These are phyloP conservation scores for Ammodytes dubius DNA, from an alignment of 2,113 vertebrate genomes.

Conservation along the genomic window DNA sequence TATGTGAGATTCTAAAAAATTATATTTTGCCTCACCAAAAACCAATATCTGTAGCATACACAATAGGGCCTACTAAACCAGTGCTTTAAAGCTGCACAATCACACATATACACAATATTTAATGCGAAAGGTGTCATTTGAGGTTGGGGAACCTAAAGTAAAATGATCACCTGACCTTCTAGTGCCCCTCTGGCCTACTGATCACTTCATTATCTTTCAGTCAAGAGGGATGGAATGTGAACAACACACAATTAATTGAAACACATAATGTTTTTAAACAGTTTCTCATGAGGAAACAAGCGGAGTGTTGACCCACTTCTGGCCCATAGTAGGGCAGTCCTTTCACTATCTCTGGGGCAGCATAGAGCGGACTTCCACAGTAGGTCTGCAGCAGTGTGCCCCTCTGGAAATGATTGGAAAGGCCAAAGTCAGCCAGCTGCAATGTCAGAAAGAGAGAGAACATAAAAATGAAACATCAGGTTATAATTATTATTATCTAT, in stretches of 20 bases:
- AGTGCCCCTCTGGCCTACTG: background rate
- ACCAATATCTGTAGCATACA: no score
- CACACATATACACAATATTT: background rate
- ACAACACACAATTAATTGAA: background rate
- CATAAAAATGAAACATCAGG: background rate
- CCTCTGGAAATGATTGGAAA: conserved; percentile 84
- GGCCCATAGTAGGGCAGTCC: conserved; percentile 87
- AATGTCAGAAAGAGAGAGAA: conserved; percentile 37
- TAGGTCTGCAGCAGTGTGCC: conserved; percentile 83
- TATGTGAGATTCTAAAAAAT: background rate
- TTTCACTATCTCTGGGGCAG: conserved; percentile 87
- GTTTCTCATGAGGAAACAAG: background rate
- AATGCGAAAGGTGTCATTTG: background rate
- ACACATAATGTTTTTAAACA: background rate
- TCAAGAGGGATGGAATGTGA: background rate
- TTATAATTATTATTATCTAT: no score
- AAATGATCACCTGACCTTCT: background rate
- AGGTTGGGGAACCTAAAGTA: background rate
- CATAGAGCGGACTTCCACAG: conserved; percentile 88
- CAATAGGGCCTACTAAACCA: background rate
- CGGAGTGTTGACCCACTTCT: conserved; percentile 75
- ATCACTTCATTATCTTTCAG: background rate
- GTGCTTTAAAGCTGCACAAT: background rate
- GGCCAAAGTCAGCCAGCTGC: conserved; percentile 87
- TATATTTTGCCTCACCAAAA: background rate